Evolutionary conservation across 2,113 vertebrate genomes (phyloP), one percentile per base, ranked within the genome.

Genomic region (Epinephelus moara): DNA sequence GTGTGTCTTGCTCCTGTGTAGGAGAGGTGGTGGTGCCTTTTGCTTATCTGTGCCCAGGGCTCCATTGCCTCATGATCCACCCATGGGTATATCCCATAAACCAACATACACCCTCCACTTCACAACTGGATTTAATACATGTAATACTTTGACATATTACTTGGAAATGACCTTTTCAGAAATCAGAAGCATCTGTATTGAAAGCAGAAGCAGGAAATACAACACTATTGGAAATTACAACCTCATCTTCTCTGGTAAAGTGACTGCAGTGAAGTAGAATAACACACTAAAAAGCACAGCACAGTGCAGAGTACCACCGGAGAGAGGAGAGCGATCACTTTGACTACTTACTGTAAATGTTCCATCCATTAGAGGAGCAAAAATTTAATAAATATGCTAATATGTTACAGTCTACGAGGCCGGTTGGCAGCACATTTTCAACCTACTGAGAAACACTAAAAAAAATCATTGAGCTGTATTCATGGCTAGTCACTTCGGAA

Each of bases 321-420:
- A 80, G 78, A 76, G 76, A 66, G 37, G 76, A 84, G 71, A 90
- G 86, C 15, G 25, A 89, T 86, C 85, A 78, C 75, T 90, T 80
- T 85, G 77, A 81, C 61, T 78, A 81, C 78, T 89, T 85, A 88
- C 90, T 89, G 85, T 88, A 91, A 93, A 91, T 91, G 88, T 86
- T 92, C 68, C 81, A 83, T 93, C 91, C 91, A 93, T 94, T 93
- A 91, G 68, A 88, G 47, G 66, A 80, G 85, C 81, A 85, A 69
- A 70, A 83, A 92, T 90, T 47, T 87, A 92, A 94, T 94, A 91
- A 91, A 95, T 91, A 95, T 95, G 90, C 86, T 92, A 93, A 94
- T 93, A 81, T 47, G 70, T 88, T 77, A 60, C 70, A 81, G 75
- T 81, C 75, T 71, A 60, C 50, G 56, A 81, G 71, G 81, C 78